These are phyloP conservation scores for Liodrosophila aerea DNA, from an alignment of 2,888 invertebrate genomes.

Conservation along the genomic window DNA sequence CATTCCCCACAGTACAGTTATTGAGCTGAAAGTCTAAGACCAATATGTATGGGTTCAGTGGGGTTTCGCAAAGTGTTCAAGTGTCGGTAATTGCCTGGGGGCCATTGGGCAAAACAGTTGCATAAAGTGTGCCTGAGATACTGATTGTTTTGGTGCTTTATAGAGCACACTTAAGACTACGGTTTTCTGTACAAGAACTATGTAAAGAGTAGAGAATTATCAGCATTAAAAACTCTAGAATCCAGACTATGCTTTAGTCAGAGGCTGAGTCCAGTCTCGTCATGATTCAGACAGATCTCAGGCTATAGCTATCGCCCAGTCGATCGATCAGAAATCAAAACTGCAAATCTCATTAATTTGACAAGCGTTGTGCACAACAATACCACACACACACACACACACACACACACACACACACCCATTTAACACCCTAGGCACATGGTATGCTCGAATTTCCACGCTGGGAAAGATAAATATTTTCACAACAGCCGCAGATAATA, in stretches of 20 bases:
- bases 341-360: slow-evolving; percentile 74
- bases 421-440: slow-evolving; percentile 2
- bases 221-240: no score
- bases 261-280: no score
- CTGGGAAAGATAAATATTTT: slow-evolving; percentile 74
- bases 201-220: no score
- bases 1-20: no score
- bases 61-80: slow-evolving; percentile 10
- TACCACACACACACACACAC: slow-evolving; percentile 16
- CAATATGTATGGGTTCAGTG: slow-evolving; percentile 10
- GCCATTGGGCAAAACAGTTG: slow-evolving; percentile 20
- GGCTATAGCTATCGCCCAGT: no score
- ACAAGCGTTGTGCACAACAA: slow-evolving; percentile 57
- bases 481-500: slow-evolving; percentile 29
- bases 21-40: slow-evolving; percentile 6
- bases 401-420: slow-evolving; percentile 23
- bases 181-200: no score
- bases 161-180: no score
- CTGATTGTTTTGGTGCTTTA: not conserved
- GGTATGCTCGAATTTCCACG: slow-evolving; percentile 41
- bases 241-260: no score
- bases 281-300: no score
- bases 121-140: slow-evolving; percentile 9
- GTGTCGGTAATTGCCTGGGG: slow-evolving; percentile 39
- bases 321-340: slow-evolving; percentile 76